A percentile compares a stretch with the other conserved stretches of the same genome.
These are phyloP conservation scores for Chloebia gouldiae DNA, from an alignment of 2,113 vertebrate species.

Conservation along the genomic window DNA sequence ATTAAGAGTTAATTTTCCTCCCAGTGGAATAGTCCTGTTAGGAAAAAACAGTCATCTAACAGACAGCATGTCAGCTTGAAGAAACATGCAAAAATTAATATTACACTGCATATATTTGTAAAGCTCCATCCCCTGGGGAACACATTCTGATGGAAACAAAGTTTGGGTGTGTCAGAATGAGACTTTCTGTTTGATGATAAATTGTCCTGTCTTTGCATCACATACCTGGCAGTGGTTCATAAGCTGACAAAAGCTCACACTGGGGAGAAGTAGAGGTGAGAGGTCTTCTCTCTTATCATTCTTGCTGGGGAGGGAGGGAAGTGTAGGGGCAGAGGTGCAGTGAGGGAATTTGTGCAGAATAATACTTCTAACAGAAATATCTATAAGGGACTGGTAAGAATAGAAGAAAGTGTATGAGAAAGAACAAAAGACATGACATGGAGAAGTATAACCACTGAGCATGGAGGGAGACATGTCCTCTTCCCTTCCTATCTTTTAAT, in stretches of 20 bases:
- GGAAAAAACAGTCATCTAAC: background rate
- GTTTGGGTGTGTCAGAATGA: slow-evolving; percentile 25
- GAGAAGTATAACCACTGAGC: background rate
- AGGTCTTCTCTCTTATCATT: background rate
- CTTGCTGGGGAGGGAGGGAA: background rate
- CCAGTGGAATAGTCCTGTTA: slow-evolving; percentile 5
- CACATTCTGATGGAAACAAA: slow-evolving; percentile 26
- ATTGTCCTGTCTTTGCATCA: background rate
- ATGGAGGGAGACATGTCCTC: background rate
- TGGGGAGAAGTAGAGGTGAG: background rate
- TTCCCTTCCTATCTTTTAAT: background rate
- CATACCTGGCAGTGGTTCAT: background rate
- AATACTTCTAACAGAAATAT: background rate
- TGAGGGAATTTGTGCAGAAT: background rate
- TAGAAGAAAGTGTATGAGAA: background rate
- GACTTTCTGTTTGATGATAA: background rate
- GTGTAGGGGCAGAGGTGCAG: background rate
- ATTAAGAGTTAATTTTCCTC: slow-evolving; percentile 37
- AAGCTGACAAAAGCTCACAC: background rate
- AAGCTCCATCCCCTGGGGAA: slow-evolving; percentile 21
- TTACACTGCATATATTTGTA: slow-evolving; percentile 13
- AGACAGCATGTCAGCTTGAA: slow-evolving; percentile 41
- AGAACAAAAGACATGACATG: background rate
- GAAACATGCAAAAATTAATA: slow-evolving; percentile 41
- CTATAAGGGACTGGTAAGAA: background rate